These are phyloP conservation scores for Saturnia japonica DNA, from an alignment of 2,888 invertebrate genomes.

Conservation along the genomic window DNA sequence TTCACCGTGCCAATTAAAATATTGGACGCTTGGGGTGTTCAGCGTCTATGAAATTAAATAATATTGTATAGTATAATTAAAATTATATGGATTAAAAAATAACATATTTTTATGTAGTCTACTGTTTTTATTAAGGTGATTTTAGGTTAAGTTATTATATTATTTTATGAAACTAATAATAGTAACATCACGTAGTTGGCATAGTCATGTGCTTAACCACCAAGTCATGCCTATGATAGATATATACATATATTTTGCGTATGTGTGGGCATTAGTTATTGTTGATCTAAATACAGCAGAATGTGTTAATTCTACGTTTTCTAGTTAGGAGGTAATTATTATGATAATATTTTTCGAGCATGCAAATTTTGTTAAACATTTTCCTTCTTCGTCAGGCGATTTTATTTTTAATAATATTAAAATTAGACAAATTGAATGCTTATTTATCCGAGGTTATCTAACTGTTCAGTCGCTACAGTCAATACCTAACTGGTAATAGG, in stretches of 20 bases:
- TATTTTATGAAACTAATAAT: background rate
- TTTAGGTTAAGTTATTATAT: background rate
- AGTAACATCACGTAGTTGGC: background rate
- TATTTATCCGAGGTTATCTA: too few species aligned
- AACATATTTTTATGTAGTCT: background rate
- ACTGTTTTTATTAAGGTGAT: background rate
- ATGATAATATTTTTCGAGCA: background rate
- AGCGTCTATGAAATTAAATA: slow-evolving; percentile 64
- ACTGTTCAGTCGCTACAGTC: too few species aligned
- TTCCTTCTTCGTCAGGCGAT: background rate
- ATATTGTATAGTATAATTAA: background rate
- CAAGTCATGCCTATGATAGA: background rate
- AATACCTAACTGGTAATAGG: too few species aligned
- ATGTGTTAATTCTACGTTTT: background rate
- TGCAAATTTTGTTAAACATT: background rate
- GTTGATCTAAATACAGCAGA: background rate
- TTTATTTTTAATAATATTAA: background rate
- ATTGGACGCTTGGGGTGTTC: slow-evolving; percentile 56
- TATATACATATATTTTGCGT: background rate
- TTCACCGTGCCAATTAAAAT: slow-evolving; percentile 78
- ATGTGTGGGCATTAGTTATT: background rate
- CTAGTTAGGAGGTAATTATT: background rate
- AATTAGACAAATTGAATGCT: too few species aligned
- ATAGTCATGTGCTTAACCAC: background rate
- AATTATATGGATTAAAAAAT: background rate